These are phyloP conservation scores for Anarrhichthys ocellatus DNA, from an alignment of 2,113 vertebrate genomes.

Conservation along the genomic window DNA sequence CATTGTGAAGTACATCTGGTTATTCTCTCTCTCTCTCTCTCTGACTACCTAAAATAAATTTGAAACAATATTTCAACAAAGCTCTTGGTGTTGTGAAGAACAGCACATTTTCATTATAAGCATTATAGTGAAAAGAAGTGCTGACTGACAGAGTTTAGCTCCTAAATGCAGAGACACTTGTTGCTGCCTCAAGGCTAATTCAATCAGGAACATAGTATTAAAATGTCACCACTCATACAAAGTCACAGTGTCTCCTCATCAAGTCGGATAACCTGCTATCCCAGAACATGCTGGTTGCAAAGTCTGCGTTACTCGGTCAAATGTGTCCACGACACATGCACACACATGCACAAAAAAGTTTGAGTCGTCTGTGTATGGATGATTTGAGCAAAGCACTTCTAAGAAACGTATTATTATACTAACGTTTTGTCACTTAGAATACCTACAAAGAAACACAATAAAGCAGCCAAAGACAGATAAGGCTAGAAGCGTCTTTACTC, in stretches of 20 bases:
- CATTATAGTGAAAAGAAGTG: neutral
- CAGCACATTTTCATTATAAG: neutral
- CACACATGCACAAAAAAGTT: too few species aligned
- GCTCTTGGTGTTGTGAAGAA: neutral
- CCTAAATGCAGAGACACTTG: neutral
- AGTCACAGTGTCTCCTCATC: neutral
- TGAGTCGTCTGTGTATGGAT: too few species aligned
- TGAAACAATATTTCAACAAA: slow-evolving; percentile 3
- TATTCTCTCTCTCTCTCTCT: neutral
- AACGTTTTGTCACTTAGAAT: neutral
- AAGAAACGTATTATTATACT: too few species aligned
- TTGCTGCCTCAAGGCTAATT: neutral
- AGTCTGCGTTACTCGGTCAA: neutral
- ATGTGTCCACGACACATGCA: neutral
- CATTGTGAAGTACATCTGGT: neutral
- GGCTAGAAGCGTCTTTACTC: too few species aligned
- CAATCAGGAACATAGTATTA: neutral
- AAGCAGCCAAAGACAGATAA: neutral
- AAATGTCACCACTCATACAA: neutral
- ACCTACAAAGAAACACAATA: neutral
- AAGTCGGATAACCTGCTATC: neutral
- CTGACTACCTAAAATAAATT: neutral
- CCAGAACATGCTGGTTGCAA: neutral
- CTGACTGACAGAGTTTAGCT: neutral
- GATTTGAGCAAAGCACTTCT: too few species aligned